Evolutionary conservation across 2,888 invertebrate genomes (phyloP).

Genomic region (Chaetogeoica ovagalla): DNA sequence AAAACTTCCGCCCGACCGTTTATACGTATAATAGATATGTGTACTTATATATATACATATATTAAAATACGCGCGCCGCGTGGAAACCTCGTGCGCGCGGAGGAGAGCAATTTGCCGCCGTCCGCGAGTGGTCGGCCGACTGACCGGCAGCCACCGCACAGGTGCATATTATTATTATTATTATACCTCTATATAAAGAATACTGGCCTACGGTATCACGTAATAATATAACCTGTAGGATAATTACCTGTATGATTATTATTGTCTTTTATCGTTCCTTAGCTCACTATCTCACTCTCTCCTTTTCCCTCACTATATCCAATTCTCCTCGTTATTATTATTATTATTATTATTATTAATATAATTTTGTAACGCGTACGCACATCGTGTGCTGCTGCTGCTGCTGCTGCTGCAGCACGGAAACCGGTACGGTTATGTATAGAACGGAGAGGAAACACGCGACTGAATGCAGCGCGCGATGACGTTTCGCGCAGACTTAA

Average conservation of each 20-base stretch:
- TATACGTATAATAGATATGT: no score
- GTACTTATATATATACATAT: no score
- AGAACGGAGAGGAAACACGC: not conserved
- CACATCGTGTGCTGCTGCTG: not conserved
- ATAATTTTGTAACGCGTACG: not conserved
- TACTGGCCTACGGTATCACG: not conserved
- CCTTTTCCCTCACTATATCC: not conserved
- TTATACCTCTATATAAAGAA: no score
- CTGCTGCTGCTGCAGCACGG: not conserved
- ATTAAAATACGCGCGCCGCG: no score
- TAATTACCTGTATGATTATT: conserved; percentile 4
- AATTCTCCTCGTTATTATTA: no score
- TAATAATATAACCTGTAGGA: conserved; percentile 1
- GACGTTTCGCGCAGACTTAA: conserved; percentile 21
- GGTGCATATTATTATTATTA: no score
- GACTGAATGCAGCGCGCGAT: not conserved
- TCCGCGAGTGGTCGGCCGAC: no score
- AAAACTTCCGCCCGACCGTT: conserved; percentile 1
- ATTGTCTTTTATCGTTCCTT: not conserved
- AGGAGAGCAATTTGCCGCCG: not conserved
- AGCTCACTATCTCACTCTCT: not conserved
- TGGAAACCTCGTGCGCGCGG: not conserved
- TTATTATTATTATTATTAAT: not conserved
- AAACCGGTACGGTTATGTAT: conserved; percentile 26
- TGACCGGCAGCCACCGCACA: no score